Percentiles rank a stretch among this genome's conserved stretches.
Conservation (phyloP, 2,113 vertebrate species). For the Picathartes gymnocephalus region DNA sequence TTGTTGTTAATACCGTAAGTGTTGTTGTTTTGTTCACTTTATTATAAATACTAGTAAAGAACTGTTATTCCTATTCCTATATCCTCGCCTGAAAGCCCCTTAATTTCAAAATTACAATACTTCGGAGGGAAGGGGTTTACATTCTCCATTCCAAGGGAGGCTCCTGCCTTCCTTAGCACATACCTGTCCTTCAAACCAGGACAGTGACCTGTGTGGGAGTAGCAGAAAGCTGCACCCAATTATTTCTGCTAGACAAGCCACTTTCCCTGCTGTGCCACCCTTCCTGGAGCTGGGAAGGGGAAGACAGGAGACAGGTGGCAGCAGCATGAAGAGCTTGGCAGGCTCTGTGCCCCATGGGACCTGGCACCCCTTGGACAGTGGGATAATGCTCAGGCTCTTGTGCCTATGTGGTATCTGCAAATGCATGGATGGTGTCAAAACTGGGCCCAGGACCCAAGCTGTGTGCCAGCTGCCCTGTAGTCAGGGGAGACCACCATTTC, state of each 20-base stretch:
- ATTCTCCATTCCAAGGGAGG: too few species aligned
- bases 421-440: accelerated
- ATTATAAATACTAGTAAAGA: too few species aligned
- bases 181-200: too few species aligned
- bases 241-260: not conserved
- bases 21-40: too few species aligned
- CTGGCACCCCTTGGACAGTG: accelerated
- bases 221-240: not conserved
- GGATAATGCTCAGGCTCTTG: accelerated
- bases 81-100: too few species aligned
- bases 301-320: not conserved
- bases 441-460: not conserved
- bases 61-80: too few species aligned
- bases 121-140: too few species aligned
- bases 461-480: not conserved
- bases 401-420: not conserved
- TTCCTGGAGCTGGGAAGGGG: not conserved
- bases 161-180: too few species aligned
- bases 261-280: not conserved
- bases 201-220: accelerated
- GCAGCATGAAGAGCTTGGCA: accelerated
- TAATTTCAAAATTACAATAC: too few species aligned
- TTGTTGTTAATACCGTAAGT: too few species aligned
- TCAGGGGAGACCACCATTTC: not conserved
- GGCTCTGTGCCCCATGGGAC: accelerated